These are phyloP conservation scores for Dallia pectoralis DNA, from an alignment of 2,797 vertebrate species.

Conservation along the genomic window DNA sequence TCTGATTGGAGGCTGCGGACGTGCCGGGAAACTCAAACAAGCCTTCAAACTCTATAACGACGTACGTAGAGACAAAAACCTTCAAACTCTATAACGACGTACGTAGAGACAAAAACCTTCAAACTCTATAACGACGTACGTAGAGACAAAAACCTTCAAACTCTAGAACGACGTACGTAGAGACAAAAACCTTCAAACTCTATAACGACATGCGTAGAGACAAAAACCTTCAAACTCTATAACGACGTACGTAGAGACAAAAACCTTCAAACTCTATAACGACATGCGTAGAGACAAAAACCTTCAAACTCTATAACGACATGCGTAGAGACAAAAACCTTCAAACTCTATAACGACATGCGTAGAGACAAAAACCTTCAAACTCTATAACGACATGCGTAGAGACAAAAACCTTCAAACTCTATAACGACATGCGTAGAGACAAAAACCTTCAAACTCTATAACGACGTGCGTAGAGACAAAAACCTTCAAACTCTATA, in stretches of 20 bases:
- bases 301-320: slow-evolving; percentile 92
- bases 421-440: slow-evolving; percentile 86
- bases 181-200: slow-evolving; percentile 82
- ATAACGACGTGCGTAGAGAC: slow-evolving; percentile 82
- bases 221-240: slow-evolving; percentile 88
- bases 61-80: slow-evolving; percentile 75
- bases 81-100: slow-evolving; percentile 93
- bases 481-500: slow-evolving; percentile 92
- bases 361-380: slow-evolving; percentile 76
- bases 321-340: slow-evolving; percentile 79
- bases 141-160: slow-evolving; percentile 76
- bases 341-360: slow-evolving; percentile 91
- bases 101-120: slow-evolving; percentile 76
- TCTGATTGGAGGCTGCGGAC: slow-evolving; percentile 91
- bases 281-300: slow-evolving; percentile 76
- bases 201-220: slow-evolving; percentile 83
- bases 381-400: slow-evolving; percentile 88
- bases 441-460: too few species aligned
- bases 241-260: slow-evolving; percentile 77
- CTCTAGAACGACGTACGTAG: slow-evolving; percentile 88
- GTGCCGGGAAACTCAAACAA: slow-evolving; percentile 84
- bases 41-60: slow-evolving; percentile 94
- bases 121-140: slow-evolving; percentile 88
- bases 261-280: slow-evolving; percentile 92
- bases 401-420: slow-evolving; percentile 78